Percentiles rank a stretch among this genome's conserved stretches.
phyloP scores from a whole-genome alignment of 1,140 invertebrate genomes.

The Batillaria attramentaria region DNA sequence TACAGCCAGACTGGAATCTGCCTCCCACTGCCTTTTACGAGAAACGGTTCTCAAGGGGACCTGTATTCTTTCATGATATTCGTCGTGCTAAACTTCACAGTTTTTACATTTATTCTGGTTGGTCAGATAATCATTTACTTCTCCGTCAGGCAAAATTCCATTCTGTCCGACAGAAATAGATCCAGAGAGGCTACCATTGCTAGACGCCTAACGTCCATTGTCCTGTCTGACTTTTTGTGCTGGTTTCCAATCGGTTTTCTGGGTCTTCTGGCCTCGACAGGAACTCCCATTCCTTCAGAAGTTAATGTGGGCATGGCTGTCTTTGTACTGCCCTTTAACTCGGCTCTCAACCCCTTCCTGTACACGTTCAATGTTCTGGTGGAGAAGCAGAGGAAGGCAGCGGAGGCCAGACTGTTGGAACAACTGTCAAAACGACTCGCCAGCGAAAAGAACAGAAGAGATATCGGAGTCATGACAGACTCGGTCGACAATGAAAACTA shows the following conservation, averaged over 20 bases:
- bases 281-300: not conserved
- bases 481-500: too few relatives aligned
- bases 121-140: slow-evolving; percentile 46
- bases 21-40: slow-evolving; percentile 42
- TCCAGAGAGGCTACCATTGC: slow-evolving; percentile 37
- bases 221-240: slow-evolving; percentile 41
- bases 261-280: slow-evolving; percentile 36
- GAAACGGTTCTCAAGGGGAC: slow-evolving; percentile 22
- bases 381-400: slow-evolving; percentile 25
- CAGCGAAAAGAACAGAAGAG: too few relatives aligned
- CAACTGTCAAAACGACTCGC: too few relatives aligned
- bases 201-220: slow-evolving; percentile 33
- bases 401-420: slow-evolving; percentile 32
- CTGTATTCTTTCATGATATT: slow-evolving; percentile 44
- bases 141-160: slow-evolving; percentile 13
- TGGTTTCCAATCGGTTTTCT: slow-evolving; percentile 49
- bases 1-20: slow-evolving; percentile 46
- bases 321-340: slow-evolving; percentile 37
- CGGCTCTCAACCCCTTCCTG: slow-evolving; percentile 29
- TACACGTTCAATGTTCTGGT: slow-evolving; percentile 27
- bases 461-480: too few relatives aligned
- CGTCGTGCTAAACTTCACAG: slow-evolving; percentile 38
- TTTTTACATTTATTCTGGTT: slow-evolving; percentile 36
- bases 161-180: not conserved
- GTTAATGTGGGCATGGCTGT: slow-evolving; percentile 16